These are phyloP conservation scores for Penelope pileata DNA, from an alignment of 2,113 vertebrate genomes.

Conservation along the genomic window DNA sequence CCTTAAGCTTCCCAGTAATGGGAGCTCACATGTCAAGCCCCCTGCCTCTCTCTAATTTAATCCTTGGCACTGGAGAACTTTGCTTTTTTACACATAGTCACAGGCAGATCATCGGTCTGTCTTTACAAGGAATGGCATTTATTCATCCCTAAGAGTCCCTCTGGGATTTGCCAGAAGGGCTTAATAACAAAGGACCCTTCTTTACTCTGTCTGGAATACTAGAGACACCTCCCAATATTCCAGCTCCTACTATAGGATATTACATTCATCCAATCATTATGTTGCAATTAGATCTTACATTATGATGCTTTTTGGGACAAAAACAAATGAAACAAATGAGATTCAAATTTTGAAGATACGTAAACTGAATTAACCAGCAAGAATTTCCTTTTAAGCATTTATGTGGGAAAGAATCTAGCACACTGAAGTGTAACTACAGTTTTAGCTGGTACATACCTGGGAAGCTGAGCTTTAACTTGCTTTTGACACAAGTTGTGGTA, in stretches of 20 bases:
- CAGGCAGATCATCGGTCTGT: background rate
- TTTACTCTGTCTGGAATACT: background rate
- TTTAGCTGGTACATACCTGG: slow-evolving; percentile 82
- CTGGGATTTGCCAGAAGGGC: background rate
- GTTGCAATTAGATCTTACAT: background rate
- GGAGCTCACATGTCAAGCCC: background rate
- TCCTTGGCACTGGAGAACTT: background rate
- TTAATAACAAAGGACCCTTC: background rate
- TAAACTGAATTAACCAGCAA: background rate
- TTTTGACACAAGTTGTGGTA: slow-evolving; percentile 98
- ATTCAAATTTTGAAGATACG: background rate
- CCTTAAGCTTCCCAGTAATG: background rate
- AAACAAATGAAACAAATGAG: background rate
- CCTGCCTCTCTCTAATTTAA: background rate
- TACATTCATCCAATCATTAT: background rate
- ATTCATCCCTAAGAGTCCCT: background rate
- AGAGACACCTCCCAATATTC: background rate
- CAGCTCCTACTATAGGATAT: background rate
- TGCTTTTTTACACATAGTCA: background rate
- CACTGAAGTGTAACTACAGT: background rate
- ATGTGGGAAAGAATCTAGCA: background rate
- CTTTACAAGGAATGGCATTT: slow-evolving; percentile 19
- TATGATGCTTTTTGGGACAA: background rate
- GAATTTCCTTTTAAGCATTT: background rate
- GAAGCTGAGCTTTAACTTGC: slow-evolving; percentile 98